Base-by-base conservation (phyloP, 2,888 invertebrate genomes). In the Ctena decussata region DNA sequence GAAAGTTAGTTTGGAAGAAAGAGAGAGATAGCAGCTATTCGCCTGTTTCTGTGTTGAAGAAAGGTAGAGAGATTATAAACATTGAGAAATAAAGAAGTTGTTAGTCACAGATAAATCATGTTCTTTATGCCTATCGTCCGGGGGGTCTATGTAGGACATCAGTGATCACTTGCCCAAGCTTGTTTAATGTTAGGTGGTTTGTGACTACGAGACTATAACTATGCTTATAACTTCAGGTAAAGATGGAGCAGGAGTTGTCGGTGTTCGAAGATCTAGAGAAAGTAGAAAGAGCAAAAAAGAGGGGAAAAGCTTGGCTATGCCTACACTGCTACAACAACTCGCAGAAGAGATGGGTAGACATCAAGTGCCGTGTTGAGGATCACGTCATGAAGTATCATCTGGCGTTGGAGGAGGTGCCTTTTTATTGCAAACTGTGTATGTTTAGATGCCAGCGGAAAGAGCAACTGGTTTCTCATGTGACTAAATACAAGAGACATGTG, bases 401-500 rank as follows among this genome's bases (percentile, higher is more conserved):
- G 27, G 21, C 41, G 24, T 24, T 53, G 30, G 39, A 57, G 2
- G 24, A 76, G 35, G 53, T 27, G 6, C 60, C 76, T 0, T 76
- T 39, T 21, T 76, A 39, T 27, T 74, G 74, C 24, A 74, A 21
- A 24, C 27, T 74, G 15, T 74, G 53, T 74, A 30, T 74, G 6
- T 76, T 76, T 21, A 11, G 76, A 39, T 53, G 76, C 27, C 30
- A 35, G 41, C 30, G 15, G 2, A 27, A 24, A 27, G 76, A 57
- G 27, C 37, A 27, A 1, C 41, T 76, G 5, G 8, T n/a, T 15
- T n/a, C 11, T 32, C 76, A 76, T 27, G 76, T 76, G 37, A 76
- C 24, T 2, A 41, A 35, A 1, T 24, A 60, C 27, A 30, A 32
- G 32, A 49, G 74, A 24, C 74, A 74, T 24, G 30, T 44, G 35